phyloP scores from a whole-genome alignment of 2,113 vertebrate genomes.

The Entomyzon cyanotis region DNA sequence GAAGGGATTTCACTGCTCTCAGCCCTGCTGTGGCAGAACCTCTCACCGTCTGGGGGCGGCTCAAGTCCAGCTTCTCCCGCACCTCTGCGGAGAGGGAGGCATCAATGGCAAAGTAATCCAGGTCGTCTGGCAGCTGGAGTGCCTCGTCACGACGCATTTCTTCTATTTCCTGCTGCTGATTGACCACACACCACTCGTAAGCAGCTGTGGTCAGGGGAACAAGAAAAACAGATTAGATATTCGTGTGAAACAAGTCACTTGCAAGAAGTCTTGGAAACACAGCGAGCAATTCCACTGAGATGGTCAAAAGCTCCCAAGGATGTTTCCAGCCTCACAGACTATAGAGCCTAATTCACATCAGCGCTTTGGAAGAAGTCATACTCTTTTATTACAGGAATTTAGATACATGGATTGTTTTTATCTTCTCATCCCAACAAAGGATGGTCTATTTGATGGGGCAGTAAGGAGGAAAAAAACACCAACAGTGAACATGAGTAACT shows the following conservation, averaged over 20 bases:
- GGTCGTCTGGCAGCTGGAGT: constrained; percentile 81
- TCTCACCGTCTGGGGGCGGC: constrained; percentile 88
- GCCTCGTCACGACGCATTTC: constrained; percentile 86
- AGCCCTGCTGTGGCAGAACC: neutral
- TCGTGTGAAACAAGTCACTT: neutral
- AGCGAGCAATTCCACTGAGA: neutral
- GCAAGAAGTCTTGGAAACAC: neutral
- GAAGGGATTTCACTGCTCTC: neutral
- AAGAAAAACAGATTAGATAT: neutral
- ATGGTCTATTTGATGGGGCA: neutral
- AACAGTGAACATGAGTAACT: neutral
- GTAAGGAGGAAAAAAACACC: neutral
- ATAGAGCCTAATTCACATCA: neutral
- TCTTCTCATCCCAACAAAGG: neutral
- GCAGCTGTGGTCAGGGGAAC: constrained; percentile 69
- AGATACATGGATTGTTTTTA: neutral
- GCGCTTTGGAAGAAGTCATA: neutral
- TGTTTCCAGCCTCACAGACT: neutral
- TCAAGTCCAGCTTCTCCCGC: constrained; percentile 83
- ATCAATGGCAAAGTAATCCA: constrained; percentile 86
- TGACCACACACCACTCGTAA: constrained; percentile 78
- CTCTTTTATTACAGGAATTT: neutral
- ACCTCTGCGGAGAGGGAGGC: constrained; percentile 87
- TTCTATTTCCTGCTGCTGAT: constrained; percentile 85
- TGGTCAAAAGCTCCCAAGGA: neutral